These are phyloP conservation scores for Caerostris darwini DNA, from an alignment of 1,140 invertebrate species.

Conservation along the genomic window DNA sequence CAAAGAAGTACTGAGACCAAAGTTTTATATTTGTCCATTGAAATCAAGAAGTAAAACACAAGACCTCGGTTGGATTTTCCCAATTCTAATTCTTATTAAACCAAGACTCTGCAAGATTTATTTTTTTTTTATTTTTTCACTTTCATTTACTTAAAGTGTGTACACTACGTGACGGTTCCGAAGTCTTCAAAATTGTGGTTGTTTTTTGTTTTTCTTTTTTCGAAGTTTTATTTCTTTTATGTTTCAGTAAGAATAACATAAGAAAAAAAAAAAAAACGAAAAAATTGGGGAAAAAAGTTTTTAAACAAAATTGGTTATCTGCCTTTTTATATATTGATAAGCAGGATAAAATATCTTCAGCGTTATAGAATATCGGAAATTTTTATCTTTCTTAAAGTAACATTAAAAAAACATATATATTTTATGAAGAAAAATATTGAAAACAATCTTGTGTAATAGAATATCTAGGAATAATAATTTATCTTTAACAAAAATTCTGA, in stretches of 20 bases:
- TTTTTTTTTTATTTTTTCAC: background rate
- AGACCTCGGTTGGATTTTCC: background rate
- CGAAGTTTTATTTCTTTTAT: background rate
- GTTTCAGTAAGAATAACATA: background rate
- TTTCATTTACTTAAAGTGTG: conserved; percentile 29
- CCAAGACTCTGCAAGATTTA: background rate
- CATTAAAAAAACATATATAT: too few species aligned
- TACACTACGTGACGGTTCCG: background rate
- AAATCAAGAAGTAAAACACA: background rate
- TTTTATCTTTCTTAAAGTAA: too few species aligned
- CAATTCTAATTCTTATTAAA: background rate
- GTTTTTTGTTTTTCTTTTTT: background rate
- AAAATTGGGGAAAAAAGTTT: too few species aligned
- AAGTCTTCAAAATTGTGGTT: background rate
- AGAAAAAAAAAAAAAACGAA: background rate
- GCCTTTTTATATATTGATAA: too few species aligned
- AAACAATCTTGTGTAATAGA: too few species aligned
- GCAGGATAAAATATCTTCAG: too few species aligned
- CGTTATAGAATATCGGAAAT: too few species aligned
- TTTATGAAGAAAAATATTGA: too few species aligned
- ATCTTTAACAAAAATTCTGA: too few species aligned
- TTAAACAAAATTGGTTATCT: too few species aligned
- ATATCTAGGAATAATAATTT: too few species aligned
- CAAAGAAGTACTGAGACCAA: background rate
- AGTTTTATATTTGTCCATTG: background rate